Evolutionary conservation across 2,797 vertebrate species (phyloP).

Genomic region (Rhabdophis nuchalis): DNA sequence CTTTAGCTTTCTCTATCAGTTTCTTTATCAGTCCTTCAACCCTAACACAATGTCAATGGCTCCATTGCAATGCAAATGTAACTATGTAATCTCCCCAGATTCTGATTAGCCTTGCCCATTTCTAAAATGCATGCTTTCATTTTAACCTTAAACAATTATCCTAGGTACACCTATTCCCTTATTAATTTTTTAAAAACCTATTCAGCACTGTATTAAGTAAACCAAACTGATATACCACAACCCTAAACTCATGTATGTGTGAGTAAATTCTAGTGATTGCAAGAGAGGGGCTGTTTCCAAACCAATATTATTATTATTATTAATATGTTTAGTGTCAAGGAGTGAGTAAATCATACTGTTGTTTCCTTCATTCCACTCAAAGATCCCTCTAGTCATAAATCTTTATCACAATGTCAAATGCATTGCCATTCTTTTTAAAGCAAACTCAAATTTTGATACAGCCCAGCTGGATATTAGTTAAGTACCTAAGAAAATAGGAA

Average conservation of each 20-base stretch:
- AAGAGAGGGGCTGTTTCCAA: neutral
- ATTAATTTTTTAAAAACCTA: neutral
- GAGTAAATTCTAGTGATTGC: neutral
- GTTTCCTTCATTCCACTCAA: neutral
- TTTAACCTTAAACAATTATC: constrained; percentile 16
- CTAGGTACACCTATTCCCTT: fast-evolving
- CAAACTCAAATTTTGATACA: neutral
- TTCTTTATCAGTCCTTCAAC: constrained; percentile 26
- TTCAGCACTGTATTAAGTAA: neutral
- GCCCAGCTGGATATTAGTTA: neutral
- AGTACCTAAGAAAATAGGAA: neutral
- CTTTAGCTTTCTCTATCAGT: neutral
- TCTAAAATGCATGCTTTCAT: neutral
- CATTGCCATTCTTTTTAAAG: neutral
- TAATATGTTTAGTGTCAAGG: neutral
- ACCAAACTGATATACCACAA: neutral
- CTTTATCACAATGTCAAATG: neutral
- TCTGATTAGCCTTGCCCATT: neutral
- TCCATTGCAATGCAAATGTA: constrained; percentile 41
- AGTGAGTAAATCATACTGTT: neutral
- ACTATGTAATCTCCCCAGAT: constrained; percentile 29
- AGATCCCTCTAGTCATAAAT: neutral
- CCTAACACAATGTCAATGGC: constrained; percentile 32
- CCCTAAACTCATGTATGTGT: neutral
- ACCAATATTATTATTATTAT: too few species aligned